phyloP scores from a whole-genome alignment of 2,113 vertebrate genomes.

The Tiliqua scincoides region DNA sequence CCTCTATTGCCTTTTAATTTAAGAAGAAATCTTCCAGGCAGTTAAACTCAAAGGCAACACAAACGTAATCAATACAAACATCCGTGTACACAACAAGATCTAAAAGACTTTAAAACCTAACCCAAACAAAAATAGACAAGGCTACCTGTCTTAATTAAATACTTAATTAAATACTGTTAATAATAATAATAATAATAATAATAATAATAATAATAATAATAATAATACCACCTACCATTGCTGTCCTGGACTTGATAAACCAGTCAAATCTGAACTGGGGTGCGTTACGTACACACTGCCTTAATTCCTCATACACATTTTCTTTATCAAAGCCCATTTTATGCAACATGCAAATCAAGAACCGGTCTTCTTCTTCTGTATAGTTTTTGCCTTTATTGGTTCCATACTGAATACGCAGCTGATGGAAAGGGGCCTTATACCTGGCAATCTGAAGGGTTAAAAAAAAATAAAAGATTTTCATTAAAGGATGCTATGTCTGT shows the following conservation, averaged over 20 bases:
- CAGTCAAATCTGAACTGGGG: constrained; percentile 92
- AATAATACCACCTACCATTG: constrained; percentile 85
- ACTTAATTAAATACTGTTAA: too few relatives aligned
- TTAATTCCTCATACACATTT: constrained; percentile 88
- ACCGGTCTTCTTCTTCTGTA: constrained; percentile 89
- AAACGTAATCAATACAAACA: background rate
- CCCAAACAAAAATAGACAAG: rapidly evolving
- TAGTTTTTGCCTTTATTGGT: constrained; percentile 93
- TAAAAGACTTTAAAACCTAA: background rate
- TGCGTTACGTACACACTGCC: constrained; percentile 89
- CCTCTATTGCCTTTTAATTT: background rate
- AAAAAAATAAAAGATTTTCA: constrained; percentile 39
- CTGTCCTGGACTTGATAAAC: constrained; percentile 92
- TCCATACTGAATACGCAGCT: constrained; percentile 88
- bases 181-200: too few relatives aligned
- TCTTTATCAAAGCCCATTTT: constrained; percentile 93
- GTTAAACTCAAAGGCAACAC: background rate
- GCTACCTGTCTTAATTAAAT: too few relatives aligned
- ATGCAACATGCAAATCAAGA: constrained; percentile 91
- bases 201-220: too few relatives aligned
- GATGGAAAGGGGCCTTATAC: constrained; percentile 91
- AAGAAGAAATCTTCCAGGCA: background rate
- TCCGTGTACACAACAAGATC: too few relatives aligned
- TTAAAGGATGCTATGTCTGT: background rate
- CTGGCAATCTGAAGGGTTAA: constrained; percentile 81